Conservation (phyloP, 2,113 vertebrate genomes). For the Electrona antarctica region DNA sequence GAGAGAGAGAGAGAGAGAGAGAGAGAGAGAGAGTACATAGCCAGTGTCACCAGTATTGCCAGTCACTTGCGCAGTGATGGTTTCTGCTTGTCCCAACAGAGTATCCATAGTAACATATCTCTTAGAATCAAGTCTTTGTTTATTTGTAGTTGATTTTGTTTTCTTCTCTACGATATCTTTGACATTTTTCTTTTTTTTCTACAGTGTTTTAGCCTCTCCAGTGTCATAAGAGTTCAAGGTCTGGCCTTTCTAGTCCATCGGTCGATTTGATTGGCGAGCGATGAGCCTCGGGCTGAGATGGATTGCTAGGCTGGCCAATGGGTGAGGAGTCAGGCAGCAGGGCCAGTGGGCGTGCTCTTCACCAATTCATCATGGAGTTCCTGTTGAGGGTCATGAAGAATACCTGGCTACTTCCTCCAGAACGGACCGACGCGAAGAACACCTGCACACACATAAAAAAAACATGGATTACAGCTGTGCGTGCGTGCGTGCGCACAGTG, state of each 20-base stretch:
- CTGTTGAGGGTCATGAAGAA: conserved; percentile 99
- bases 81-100: conserved; percentile 48
- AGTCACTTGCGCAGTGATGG: conserved; percentile 55
- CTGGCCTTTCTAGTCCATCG: conserved; percentile 14
- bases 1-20: background rate
- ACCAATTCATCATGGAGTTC: conserved; percentile 99
- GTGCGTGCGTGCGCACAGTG: too few relatives aligned
- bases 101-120: conserved; percentile 31
- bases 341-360: conserved; percentile 70
- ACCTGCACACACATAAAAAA: conserved; percentile 78
- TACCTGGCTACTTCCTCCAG: conserved; percentile 97
- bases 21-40: conserved; percentile 42
- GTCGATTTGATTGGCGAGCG: conserved; percentile 35
- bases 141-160: conserved; percentile 1
- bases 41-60: conserved; percentile 57
- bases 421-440: conserved; percentile 97
- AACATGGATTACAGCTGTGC: too few relatives aligned
- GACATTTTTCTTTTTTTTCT: conserved; percentile 18
- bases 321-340: conserved; percentile 33
- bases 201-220: conserved; percentile 35
- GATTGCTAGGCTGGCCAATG: conserved; percentile 32
- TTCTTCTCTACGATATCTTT: conserved; percentile 29
- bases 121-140: conserved; percentile 8
- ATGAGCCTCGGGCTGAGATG: conserved; percentile 30
- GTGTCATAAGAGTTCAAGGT: conserved; percentile 33